phyloP scores from a whole-genome alignment of 2,888 invertebrate genomes.

The Dasysyrphus tricinctus region DNA sequence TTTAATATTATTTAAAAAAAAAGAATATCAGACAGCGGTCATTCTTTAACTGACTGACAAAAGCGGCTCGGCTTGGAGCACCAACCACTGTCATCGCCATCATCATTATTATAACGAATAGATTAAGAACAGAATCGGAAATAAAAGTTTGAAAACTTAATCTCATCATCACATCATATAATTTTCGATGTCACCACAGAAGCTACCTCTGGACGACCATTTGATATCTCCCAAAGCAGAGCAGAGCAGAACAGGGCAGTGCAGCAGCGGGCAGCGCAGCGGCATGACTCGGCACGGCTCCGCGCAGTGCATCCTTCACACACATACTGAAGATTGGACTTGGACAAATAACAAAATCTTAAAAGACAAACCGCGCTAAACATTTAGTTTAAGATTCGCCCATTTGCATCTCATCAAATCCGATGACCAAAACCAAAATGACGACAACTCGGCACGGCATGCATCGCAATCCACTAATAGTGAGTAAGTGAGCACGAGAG shows the following conservation, averaged over 20 bases:
- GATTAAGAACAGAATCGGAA: slow-evolving; percentile 77
- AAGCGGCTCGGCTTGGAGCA: slow-evolving; percentile 16
- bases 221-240: slow-evolving; percentile 52
- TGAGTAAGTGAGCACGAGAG: slow-evolving; percentile 73
- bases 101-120: slow-evolving; percentile 55
- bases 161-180: slow-evolving; percentile 83
- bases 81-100: slow-evolving; percentile 60
- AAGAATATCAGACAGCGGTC: slow-evolving; percentile 42
- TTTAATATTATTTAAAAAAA: slow-evolving; percentile 61
- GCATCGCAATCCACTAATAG: slow-evolving; percentile 67
- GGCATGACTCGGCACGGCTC: slow-evolving; percentile 10
- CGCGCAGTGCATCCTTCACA: slow-evolving; percentile 23
- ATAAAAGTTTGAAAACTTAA: slow-evolving; percentile 81
- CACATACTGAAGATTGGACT: slow-evolving; percentile 29
- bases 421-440: slow-evolving; percentile 70
- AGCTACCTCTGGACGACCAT: slow-evolving; percentile 75
- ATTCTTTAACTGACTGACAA: slow-evolving; percentile 54
- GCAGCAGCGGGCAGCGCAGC: too few species aligned
- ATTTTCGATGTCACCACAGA: slow-evolving; percentile 81
- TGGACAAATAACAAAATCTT: slow-evolving; percentile 58
- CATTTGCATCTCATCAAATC: slow-evolving; percentile 77
- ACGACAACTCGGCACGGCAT: slow-evolving; percentile 36
- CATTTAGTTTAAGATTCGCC: slow-evolving; percentile 76
- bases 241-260: slow-evolving; percentile 4
- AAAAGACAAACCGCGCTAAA: slow-evolving; percentile 75